Percentiles rank a stretch among this genome's conserved stretches.
phyloP scores from a whole-genome alignment of 2,888 invertebrate species.

The Venusia cambrica region DNA sequence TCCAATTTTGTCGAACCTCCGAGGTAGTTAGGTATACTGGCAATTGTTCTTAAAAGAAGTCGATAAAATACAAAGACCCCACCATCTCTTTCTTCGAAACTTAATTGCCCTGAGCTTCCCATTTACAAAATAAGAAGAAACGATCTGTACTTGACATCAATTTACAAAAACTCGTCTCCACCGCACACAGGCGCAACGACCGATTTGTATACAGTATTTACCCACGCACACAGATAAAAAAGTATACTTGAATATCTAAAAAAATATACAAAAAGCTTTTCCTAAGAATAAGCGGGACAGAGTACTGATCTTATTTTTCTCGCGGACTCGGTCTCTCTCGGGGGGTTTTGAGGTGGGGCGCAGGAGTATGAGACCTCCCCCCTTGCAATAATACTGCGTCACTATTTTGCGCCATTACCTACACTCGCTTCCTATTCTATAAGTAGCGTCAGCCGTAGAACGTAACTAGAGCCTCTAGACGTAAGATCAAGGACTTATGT shows the following conservation, averaged over 20 bases:
- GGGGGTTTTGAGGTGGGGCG: constrained; percentile 47
- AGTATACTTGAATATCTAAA: constrained; percentile 58
- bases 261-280: constrained; percentile 75
- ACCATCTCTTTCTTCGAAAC: constrained; percentile 11
- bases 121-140: constrained; percentile 28
- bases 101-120: constrained; percentile 8
- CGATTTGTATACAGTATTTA: constrained; percentile 49
- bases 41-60: too few species aligned
- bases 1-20: too few species aligned
- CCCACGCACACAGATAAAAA: constrained; percentile 59
- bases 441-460: constrained; percentile 68
- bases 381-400: constrained; percentile 82
- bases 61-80: not conserved
- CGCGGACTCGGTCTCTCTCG: constrained; percentile 77
- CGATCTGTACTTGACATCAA: constrained; percentile 40
- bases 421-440: constrained; percentile 81
- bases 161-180: constrained; percentile 45
- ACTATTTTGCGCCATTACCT: constrained; percentile 83
- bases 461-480: constrained; percentile 39
- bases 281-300: constrained; percentile 79
- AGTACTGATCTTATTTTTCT: constrained; percentile 81
- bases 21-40: too few species aligned
- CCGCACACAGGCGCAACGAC: constrained; percentile 47
- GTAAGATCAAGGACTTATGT: not conserved
- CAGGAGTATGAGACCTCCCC: constrained; percentile 55